phyloP scores from a whole-genome alignment of 2,113 vertebrate genomes.

The Clinocottus analis region DNA sequence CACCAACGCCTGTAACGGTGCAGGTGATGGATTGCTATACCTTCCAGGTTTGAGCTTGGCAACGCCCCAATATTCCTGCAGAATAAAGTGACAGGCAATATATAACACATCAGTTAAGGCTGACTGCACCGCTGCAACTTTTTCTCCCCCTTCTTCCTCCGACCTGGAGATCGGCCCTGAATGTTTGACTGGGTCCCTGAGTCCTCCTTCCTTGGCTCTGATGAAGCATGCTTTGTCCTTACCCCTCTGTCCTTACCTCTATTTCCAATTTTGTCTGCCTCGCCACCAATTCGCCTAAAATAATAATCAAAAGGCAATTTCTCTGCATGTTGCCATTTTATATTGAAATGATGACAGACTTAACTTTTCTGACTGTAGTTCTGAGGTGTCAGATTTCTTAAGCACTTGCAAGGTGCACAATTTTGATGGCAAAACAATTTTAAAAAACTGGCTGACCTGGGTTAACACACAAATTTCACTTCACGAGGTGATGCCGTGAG shows the following conservation, averaged over 20 bases:
- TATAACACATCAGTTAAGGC: conserved; percentile 84
- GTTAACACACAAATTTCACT: conserved; percentile 37
- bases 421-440: neutral
- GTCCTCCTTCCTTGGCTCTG: conserved; percentile 28
- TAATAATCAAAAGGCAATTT: conserved; percentile 43
- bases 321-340: conserved; percentile 31
- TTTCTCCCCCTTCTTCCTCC: conserved; percentile 16
- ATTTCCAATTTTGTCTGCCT: neutral
- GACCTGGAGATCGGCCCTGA: conserved; percentile 60
- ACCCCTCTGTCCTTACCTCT: neutral
- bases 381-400: conserved; percentile 29
- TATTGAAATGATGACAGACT: conserved; percentile 23
- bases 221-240: conserved; percentile 50
- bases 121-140: conserved; percentile 73
- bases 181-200: conserved; percentile 49
- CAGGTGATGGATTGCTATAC: conserved; percentile 84
- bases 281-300: neutral
- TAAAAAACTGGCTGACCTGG: conserved; percentile 44
- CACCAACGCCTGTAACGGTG: conserved; percentile 47
- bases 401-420: neutral
- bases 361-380: conserved; percentile 35
- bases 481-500: conserved; percentile 22
- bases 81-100: conserved; percentile 85
- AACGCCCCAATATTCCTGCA: conserved; percentile 83
- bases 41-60: conserved; percentile 81